These are phyloP conservation scores for Habrosyne pyritoides DNA, from an alignment of 2,888 invertebrate genomes.

Conservation along the genomic window DNA sequence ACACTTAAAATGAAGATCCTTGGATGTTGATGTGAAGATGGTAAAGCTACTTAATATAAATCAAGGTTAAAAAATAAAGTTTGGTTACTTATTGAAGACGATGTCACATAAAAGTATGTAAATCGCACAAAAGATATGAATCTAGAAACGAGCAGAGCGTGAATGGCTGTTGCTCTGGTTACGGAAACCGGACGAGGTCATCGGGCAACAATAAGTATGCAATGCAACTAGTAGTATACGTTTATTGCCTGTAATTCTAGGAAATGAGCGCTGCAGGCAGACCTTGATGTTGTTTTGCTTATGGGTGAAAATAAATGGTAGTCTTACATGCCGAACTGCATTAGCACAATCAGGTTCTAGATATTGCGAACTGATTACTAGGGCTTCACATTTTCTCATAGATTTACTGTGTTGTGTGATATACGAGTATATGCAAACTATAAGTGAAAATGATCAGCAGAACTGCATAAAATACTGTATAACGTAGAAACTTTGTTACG, in stretches of 20 bases:
- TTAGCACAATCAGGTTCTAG: too few relatives aligned
- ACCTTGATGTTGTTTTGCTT: conserved; percentile 27
- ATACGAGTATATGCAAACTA: too few relatives aligned
- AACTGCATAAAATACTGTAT: too few relatives aligned
- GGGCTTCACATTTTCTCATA: too few relatives aligned
- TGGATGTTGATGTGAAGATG: neutral
- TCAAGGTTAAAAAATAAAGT: neutral
- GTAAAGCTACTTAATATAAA: neutral
- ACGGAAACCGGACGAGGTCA: conserved; percentile 42
- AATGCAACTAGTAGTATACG: conserved; percentile 25
- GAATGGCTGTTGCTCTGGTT: conserved; percentile 21
- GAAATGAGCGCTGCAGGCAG: conserved; percentile 22
- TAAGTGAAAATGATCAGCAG: neutral
- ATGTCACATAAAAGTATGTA: neutral
- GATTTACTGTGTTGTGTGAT: too few relatives aligned
- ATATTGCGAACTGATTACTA: too few relatives aligned
- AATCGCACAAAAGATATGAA: conserved; percentile 9
- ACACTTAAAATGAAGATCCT: too few relatives aligned
- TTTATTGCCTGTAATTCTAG: conserved; percentile 33
- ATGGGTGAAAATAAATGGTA: conserved; percentile 10
- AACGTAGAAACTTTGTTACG: too few relatives aligned
- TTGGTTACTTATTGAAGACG: neutral
- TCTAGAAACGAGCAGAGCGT: conserved; percentile 14
- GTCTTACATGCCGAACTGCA: neutral
- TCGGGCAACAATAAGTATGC: conserved; percentile 31